These are phyloP conservation scores for Gymnoscelis rufifasciata DNA, from an alignment of 2,888 invertebrate genomes.

Conservation along the genomic window DNA sequence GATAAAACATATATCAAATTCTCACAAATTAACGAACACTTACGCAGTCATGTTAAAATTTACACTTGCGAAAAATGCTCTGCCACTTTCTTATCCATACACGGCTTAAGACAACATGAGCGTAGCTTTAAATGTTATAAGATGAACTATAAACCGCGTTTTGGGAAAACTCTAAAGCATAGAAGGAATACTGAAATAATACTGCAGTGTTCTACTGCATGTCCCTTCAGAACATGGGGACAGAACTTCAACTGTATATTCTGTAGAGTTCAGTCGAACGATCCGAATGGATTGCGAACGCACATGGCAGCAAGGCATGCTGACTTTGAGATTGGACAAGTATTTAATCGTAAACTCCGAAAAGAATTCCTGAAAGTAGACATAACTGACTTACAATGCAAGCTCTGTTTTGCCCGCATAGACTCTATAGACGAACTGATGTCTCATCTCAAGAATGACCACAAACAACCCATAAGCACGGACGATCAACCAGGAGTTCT, in stretches of 20 bases:
- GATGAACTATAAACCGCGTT: conserved; percentile 64
- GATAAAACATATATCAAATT: conserved; percentile 64
- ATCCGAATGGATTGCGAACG: conserved; percentile 62
- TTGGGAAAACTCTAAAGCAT: conserved; percentile 64
- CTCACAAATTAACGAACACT: conserved; percentile 65
- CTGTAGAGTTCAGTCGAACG: conserved; percentile 66
- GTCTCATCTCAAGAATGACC: conserved; percentile 62
- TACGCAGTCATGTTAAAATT: conserved; percentile 64
- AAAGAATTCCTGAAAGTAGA: conserved; percentile 69
- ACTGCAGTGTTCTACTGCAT: conserved; percentile 66
- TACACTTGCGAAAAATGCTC: conserved; percentile 69
- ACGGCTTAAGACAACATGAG: conserved; percentile 64
- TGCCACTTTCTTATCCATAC: conserved; percentile 64
- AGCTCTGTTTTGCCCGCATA: conserved; percentile 61
- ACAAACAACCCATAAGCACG: conserved; percentile 64
- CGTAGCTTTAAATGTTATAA: conserved; percentile 67
- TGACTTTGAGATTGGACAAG: conserved; percentile 61
- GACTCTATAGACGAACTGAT: conserved; percentile 61
- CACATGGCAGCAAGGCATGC: conserved; percentile 67
- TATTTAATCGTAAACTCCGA: conserved; percentile 63
- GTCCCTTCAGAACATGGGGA: conserved; percentile 69
- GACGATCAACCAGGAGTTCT: conserved; percentile 69
- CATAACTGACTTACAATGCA: conserved; percentile 68
- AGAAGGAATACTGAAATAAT: conserved; percentile 69
- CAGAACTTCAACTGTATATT: conserved; percentile 70